Evolutionary conservation across 2,797 vertebrate genomes (phyloP).

Genomic region (Pangasius larnaudii): DNA sequence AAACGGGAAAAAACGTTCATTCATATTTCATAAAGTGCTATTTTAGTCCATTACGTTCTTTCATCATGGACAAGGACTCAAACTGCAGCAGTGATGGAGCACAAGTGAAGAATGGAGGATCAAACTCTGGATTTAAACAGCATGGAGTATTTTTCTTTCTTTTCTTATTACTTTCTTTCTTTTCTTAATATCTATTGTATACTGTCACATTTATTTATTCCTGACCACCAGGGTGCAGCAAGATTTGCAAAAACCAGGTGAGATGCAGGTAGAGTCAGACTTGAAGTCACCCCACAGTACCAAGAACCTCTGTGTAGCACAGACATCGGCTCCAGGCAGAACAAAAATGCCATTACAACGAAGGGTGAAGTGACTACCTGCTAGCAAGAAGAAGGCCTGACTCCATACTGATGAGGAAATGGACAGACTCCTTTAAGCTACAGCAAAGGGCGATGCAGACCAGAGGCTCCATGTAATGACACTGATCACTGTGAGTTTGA

Average conservation of each 20-base stretch:
- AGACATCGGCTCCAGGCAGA: not conserved
- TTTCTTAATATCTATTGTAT: not conserved
- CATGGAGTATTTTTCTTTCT: not conserved
- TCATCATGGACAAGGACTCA: not conserved
- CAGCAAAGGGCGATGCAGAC: not conserved
- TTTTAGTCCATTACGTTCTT: conserved; percentile 33
- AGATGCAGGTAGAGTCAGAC: not conserved
- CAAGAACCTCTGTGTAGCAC: not conserved
- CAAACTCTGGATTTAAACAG: not conserved
- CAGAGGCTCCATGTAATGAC: not conserved
- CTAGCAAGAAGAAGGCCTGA: not conserved
- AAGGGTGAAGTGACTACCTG: not conserved
- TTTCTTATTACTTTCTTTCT: not conserved
- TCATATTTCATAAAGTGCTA: conserved; percentile 56
- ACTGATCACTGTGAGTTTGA: not conserved
- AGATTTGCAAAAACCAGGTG: not conserved
- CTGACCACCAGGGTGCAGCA: not conserved
- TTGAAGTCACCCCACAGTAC: not conserved
- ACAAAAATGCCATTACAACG: not conserved
- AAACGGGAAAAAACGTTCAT: conserved; percentile 57
- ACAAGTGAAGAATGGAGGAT: not conserved
- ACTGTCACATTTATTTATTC: not conserved
- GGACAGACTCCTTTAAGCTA: not conserved
- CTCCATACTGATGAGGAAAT: not conserved
- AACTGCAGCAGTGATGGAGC: not conserved